Evolutionary conservation across 2,888 invertebrate species (phyloP), one percentile per base, ranked within the genome.

Genomic region (Seira sanloemensis): DNA sequence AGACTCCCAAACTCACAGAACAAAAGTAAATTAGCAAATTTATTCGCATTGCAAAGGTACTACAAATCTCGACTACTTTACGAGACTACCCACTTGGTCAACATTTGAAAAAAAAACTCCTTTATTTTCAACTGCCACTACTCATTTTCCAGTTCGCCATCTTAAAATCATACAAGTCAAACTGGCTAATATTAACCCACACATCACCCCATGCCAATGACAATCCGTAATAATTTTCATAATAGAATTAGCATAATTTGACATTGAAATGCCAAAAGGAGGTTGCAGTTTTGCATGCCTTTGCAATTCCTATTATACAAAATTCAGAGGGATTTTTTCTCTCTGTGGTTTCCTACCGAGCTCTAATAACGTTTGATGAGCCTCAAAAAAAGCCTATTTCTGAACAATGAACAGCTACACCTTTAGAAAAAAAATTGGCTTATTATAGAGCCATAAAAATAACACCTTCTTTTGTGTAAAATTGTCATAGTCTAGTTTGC

Each of bases 221-320:
- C 37, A 37, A 37, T 37, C 12, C 37, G 4, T 12, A 37, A 37
- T 37, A 37, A 37, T 37, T 37, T 37, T 37, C 37, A 27, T 27
- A 68, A 68, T 68, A 18, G 68, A 68, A 73, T 73, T 73, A 80
- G 68, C 80, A 80, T 80, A 74, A 69, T 69, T 74, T 68, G 74
- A 58, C 80, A 80, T 74, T 74, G 74, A 80, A 74, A 80, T 66
- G 74, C 68, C 74, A 80, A 68, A 73, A 80, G 37, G 68, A 67
- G 74, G 80, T 80, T 66, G 50, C 26, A 25, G 25, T 37, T n/a
- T 37, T 37, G 37, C 37, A 7, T 37, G 12, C 37, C 37, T 37
- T 37, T 37, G 37, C n/a, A n/a, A n/a, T n/a, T n/a, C n/a, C n/a
- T n/a, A n/a, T n/a, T n/a, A n/a, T n/a, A n/a, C n/a, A n/a, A n/a